Conservation (phyloP, 2,797 vertebrate genomes). For the Thamnophis elegans region DNA sequence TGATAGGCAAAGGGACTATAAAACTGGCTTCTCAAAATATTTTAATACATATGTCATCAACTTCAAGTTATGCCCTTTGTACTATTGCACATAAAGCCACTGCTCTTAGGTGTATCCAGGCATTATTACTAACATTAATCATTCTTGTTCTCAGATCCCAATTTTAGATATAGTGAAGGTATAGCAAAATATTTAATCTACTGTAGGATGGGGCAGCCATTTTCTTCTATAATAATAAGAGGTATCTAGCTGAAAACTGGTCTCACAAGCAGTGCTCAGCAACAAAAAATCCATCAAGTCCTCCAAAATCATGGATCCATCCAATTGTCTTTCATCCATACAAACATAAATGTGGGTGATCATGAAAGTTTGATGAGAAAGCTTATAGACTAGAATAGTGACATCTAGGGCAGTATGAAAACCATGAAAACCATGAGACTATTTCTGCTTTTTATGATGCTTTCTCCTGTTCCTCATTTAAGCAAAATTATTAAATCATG, state of each 20-base stretch:
- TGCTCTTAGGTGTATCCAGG: not conserved
- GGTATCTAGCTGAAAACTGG: not conserved
- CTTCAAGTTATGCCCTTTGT: not conserved
- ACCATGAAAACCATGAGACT: not conserved
- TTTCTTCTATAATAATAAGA: not conserved
- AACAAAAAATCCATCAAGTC: not conserved
- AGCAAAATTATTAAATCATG: not conserved
- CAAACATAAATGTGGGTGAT: not conserved
- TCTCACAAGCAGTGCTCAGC: not conserved
- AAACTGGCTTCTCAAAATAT: not conserved
- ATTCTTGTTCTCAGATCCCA: not conserved
- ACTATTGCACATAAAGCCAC: not conserved
- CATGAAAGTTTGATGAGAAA: not conserved
- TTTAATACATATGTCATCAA: not conserved
- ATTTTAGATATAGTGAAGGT: not conserved
- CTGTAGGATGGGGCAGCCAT: not conserved
- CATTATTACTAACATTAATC: not conserved
- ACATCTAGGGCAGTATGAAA: not conserved
- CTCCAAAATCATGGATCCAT: not conserved
- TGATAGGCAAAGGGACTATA: not conserved
- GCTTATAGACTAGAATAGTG: not conserved
- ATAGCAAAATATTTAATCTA: not conserved
- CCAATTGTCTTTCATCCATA: not conserved
- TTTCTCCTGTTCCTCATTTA: not conserved
- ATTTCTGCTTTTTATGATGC: not conserved